Conservation (phyloP, 2,113 vertebrate species). For the Tringa solitaria region DNA sequence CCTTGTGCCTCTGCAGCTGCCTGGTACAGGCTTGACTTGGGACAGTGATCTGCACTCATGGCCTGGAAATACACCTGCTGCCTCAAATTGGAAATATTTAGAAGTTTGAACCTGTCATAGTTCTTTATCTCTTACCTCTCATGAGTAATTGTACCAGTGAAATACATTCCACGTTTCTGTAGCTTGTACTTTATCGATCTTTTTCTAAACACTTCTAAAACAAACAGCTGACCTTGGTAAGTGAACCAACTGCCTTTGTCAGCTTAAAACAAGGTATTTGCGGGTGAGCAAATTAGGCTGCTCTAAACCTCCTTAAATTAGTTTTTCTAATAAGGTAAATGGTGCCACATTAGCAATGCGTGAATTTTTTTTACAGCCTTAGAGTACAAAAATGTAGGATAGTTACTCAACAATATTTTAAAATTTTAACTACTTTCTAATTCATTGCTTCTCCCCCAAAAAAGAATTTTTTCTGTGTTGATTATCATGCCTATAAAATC, state of each 20-base stretch:
- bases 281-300: not conserved
- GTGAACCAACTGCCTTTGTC: not conserved
- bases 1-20: not conserved
- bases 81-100: not conserved
- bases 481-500: not conserved
- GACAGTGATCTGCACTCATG: accelerated
- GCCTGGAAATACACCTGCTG: not conserved
- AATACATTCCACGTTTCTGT: not conserved
- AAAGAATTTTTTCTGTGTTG: not conserved
- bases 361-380: not conserved
- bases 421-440: not conserved
- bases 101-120: not conserved
- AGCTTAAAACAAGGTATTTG: not conserved
- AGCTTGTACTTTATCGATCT: not conserved
- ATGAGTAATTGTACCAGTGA: not conserved
- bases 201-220: not conserved
- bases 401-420: not conserved
- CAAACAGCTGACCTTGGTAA: not conserved
- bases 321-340: not conserved
- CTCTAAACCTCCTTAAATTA: not conserved
- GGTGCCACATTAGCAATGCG: not conserved
- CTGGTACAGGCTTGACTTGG: not conserved
- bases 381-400: not conserved
- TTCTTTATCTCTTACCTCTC: not conserved
- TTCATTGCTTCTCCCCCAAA: not conserved